Base-by-base conservation (phyloP, 1,140 invertebrate species). In the Drosophila equinoxialis region DNA sequence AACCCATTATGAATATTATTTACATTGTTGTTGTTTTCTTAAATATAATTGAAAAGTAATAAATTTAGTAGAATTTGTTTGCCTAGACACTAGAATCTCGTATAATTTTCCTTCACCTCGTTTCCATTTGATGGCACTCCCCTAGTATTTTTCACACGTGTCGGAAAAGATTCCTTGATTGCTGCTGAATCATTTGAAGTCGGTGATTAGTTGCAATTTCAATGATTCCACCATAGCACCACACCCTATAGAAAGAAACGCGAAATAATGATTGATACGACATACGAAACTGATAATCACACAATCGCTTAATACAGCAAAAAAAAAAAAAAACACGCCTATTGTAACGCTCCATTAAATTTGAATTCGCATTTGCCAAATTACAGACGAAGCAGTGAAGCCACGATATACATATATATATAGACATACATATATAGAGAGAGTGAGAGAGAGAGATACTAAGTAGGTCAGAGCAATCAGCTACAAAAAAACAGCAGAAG, bases 321-420 rank as follows among this genome's bases (percentile, higher is more conserved):
- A 48, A 48, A 20, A 51, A 68, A 8, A 11, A 37, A 48, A 48
- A 20, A 51, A 68, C 76, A 54, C 73, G 55, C 64, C 73, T 65
- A 74, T 30, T 63, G 82, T 74, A 90, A 90, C 74, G 86, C 82
- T 90, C 86, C 84, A 89, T 86, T 90, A 82, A 82, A 86, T 90
- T 71, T 64, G 63, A 69, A 70, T 77, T 64, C 68, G 69, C 71
- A 67, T 74, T 79, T 65, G 67, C 42, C 54, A 65, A 71, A 75
- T 84, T 69, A 71, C 74, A 77, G 77, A 67, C 66, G 11, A 51
- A 33, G 17, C 26, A 33, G 23, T 11, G 35, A 37, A 55, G 26
- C 30, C 30, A 6, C 30, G 30, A 30, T 30, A 30, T 30, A 30
- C 6, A 26, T 26, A 39, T 42, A 60, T 23, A 10, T 33, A 14